Evolutionary conservation across 1,140 invertebrate species (phyloP).

Genomic region (Anastrepha ludens): DNA sequence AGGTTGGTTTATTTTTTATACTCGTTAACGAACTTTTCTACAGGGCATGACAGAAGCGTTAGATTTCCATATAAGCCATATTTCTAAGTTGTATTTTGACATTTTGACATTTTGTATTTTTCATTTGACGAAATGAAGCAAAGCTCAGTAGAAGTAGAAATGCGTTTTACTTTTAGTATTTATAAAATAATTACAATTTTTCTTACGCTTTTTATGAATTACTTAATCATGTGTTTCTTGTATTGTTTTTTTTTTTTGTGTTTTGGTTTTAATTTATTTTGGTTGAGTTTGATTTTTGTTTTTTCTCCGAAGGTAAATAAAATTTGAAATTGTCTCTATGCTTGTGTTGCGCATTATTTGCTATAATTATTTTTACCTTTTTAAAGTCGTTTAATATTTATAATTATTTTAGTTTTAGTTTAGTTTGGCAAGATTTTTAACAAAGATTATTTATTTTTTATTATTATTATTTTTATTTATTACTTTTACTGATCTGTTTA

Average conservation of each 20-base stretch:
- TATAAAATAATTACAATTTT: constrained; percentile 50
- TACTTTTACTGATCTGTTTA: neutral
- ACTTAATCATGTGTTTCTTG: neutral
- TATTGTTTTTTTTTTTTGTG: constrained; percentile 10
- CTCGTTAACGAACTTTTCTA: neutral
- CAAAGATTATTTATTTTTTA: neutral
- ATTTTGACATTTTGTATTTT: constrained; percentile 7
- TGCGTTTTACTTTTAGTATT: constrained; percentile 34
- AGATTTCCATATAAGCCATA: neutral
- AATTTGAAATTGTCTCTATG: constrained; percentile 1
- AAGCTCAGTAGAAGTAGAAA: constrained; percentile 48
- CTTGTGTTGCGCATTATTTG: neutral
- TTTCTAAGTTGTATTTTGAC: constrained; percentile 36
- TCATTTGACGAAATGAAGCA: constrained; percentile 10
- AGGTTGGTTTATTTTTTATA: too few species aligned
- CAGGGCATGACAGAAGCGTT: neutral
- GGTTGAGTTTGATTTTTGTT: constrained; percentile 25
- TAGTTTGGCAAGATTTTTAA: constrained; percentile 51
- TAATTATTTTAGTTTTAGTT: constrained; percentile 29
- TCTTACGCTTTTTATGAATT: neutral
- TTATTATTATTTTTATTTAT: constrained; percentile 29
- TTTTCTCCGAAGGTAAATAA: neutral
- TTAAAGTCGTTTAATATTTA: constrained; percentile 27
- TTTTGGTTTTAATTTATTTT: constrained; percentile 39
- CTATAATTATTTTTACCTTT: constrained; percentile 4